A percentile compares a stretch with the other conserved stretches of the same genome.
These are phyloP conservation scores for Teleopsis dalmanni DNA, from an alignment of 1,140 invertebrate species.

Conservation along the genomic window DNA sequence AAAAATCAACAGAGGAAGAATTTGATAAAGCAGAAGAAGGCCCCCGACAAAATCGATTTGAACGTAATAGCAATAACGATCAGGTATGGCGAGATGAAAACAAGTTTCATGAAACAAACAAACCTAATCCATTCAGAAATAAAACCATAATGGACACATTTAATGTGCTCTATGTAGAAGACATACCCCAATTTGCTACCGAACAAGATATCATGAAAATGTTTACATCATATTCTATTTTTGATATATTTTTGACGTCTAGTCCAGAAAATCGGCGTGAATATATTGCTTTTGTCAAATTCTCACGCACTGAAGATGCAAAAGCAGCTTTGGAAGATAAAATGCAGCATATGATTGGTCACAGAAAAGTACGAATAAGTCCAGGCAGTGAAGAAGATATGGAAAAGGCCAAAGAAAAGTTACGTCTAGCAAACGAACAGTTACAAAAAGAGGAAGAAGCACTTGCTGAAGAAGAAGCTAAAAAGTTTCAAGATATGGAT, in stretches of 20 bases:
- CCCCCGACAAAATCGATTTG: conserved; percentile 2
- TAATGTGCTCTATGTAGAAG: conserved; percentile 57
- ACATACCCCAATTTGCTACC: conserved; percentile 65
- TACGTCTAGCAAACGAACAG: conserved; percentile 42
- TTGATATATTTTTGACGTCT: conserved; percentile 59
- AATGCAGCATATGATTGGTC: conserved; percentile 50
- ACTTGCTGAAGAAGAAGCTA: conserved; percentile 11
- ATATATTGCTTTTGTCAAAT: conserved; percentile 64
- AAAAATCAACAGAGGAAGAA: conserved; percentile 27
- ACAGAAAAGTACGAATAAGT: conserved; percentile 49
- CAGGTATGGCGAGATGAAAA: not conserved
- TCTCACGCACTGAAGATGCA: conserved; percentile 61
- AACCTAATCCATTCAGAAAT: conserved; percentile 36
- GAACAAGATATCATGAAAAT: conserved; percentile 70
- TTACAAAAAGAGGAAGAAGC: conserved; percentile 32
- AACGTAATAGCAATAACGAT: conserved; percentile 7
- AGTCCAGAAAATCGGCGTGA: conserved; percentile 51
- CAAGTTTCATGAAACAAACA: conserved; percentile 1
- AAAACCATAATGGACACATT: too few relatives aligned
- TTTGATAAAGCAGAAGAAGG: conserved; percentile 31
- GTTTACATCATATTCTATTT: conserved; percentile 63
- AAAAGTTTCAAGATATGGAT: conserved; percentile 11
- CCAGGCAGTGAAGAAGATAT: conserved; percentile 50
- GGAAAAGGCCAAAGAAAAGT: conserved; percentile 46
- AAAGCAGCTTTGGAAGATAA: conserved; percentile 51